Evolutionary conservation across 1,140 invertebrate genomes (phyloP), one percentile per base, ranked within the genome.

Genomic region (Heliconius himera): DNA sequence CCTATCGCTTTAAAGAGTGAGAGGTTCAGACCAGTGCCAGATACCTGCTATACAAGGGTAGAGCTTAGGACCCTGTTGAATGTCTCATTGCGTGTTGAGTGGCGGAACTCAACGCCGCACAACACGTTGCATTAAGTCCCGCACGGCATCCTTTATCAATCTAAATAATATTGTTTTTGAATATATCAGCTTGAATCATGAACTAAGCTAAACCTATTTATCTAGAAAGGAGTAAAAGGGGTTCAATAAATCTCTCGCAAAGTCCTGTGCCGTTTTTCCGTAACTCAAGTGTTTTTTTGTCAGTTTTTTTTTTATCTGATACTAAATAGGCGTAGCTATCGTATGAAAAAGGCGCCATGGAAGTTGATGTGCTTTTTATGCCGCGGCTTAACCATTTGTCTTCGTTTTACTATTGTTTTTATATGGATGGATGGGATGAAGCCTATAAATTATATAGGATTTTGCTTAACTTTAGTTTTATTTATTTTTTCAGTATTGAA

Each of bases 331-430:
- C 60, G 11, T 29, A 26, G 60, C 60, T 66, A 51, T 78, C 54
- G 76, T 51, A 70, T 76, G 74, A 76, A 76, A 76, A 76, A 76
- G 74, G 74, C 74, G 74, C 74, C 74, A 76, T 76, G 74, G 74
- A 76, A 78, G 46, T 78, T 78, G 71, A 78, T 73, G 70, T 78
- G 54, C 76, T 78, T 78, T 78, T 78, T 78, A 78, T 78, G 71
- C 76, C 71, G 29, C 36, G 71, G 71, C 72, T 78, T 73, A 8
- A 41, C 60, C 60, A 41, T 76, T 76, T 76, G 60, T 76, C 74
- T 76, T 29, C 60, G 66, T 76, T 76, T 70, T 66, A 70, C 41
- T 76, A 41, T 76, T 76, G 60, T 66, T 76, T 76, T 33, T 76
- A 41, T 76, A 76, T 46, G 38, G 56, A 70, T 76, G 60, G 26